These are phyloP conservation scores for Leptobrachium ailaonicum DNA, from an alignment of 2,113 vertebrate genomes.

Conservation along the genomic window DNA sequence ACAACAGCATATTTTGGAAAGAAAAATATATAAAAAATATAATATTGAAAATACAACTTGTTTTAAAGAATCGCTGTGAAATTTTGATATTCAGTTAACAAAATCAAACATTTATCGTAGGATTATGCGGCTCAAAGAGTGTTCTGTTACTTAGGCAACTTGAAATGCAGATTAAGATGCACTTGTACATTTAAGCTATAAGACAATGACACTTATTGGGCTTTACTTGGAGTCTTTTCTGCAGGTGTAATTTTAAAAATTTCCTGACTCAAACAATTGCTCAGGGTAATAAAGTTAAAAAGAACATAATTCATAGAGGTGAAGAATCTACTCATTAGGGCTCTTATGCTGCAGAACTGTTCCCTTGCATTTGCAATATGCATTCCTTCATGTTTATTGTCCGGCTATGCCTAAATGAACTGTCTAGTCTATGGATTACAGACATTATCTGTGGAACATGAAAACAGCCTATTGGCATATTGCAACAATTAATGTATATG, in stretches of 20 bases:
- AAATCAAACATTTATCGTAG: too few relatives aligned
- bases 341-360: background rate
- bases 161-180: background rate
- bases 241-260: background rate
- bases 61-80: too few relatives aligned
- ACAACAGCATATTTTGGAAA: too few relatives aligned
- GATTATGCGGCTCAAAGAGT: background rate
- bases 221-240: background rate
- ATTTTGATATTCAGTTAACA: too few relatives aligned
- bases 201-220: background rate
- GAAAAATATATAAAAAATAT: too few relatives aligned
- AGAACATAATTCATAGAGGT: background rate
- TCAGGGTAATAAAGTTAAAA: background rate
- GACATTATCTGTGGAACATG: background rate
- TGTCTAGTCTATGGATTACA: background rate
- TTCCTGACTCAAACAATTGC: background rate
- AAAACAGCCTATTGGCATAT: background rate
- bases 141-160: background rate
- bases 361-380: background rate
- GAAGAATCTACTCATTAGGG: background rate
- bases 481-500: background rate
- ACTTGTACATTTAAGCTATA: background rate
- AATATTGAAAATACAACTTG: too few relatives aligned
- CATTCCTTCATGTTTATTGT: conserved; percentile 3
- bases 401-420: background rate